Evolutionary conservation across 2,797 vertebrate genomes (phyloP).

Genomic region (Trachurus trachurus): DNA sequence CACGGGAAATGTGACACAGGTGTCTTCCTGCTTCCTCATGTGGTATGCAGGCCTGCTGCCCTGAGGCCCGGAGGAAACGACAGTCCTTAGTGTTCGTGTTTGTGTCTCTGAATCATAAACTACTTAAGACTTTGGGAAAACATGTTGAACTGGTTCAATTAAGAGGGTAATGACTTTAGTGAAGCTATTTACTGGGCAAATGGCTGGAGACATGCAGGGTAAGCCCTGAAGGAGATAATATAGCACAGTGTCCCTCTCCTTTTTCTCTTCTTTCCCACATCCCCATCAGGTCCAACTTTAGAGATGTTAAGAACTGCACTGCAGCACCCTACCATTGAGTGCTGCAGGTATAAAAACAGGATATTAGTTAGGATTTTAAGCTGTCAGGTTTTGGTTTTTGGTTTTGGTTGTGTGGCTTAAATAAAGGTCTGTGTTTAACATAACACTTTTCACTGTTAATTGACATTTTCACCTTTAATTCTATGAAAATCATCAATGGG

Average conservation of each 20-base stretch:
- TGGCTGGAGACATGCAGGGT: constrained; percentile 65
- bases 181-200: constrained; percentile 72
- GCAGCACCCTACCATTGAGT: background rate
- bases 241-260: constrained; percentile 4
- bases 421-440: too few relatives aligned
- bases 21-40: constrained; percentile 68
- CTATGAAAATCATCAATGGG: too few relatives aligned
- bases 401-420: too few relatives aligned
- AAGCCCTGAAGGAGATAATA: constrained; percentile 64
- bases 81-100: constrained; percentile 55
- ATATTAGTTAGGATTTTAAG: background rate
- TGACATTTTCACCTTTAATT: too few relatives aligned
- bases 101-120: constrained; percentile 78
- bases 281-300: constrained; percentile 60
- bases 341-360: background rate
- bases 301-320: constrained; percentile 37
- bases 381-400: background rate
- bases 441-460: too few relatives aligned
- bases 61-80: constrained; percentile 58
- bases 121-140: constrained; percentile 79
- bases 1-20: constrained; percentile 69
- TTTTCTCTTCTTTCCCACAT: constrained; percentile 12
- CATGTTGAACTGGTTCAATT: constrained; percentile 77
- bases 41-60: constrained; percentile 66
- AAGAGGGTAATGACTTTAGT: constrained; percentile 80